phyloP scores from a whole-genome alignment of 2,888 invertebrate species.

The Zaprionus lineosus region DNA sequence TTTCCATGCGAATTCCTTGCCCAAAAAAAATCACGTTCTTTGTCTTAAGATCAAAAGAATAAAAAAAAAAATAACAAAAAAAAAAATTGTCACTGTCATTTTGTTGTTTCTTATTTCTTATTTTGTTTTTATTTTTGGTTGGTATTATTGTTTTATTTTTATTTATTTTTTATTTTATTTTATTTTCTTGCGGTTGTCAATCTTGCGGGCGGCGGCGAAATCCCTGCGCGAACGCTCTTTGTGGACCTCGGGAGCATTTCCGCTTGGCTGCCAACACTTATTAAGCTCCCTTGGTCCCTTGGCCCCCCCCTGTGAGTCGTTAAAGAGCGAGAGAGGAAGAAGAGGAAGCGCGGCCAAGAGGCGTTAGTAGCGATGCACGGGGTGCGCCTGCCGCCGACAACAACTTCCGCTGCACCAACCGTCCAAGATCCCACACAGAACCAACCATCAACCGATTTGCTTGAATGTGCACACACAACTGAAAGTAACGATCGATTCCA shows the following conservation, averaged over 20 bases:
- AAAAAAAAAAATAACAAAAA: slow-evolving; percentile 3
- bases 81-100: too few relatives aligned
- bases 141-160: slow-evolving; percentile 36
- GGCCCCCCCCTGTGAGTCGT: neutral
- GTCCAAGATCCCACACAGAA: slow-evolving; percentile 30
- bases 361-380: slow-evolving; percentile 4
- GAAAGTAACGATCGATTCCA: slow-evolving; percentile 72
- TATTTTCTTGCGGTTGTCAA: too few relatives aligned
- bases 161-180: too few relatives aligned
- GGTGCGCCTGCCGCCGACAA: slow-evolving; percentile 19
- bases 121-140: too few relatives aligned
- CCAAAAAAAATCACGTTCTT: slow-evolving; percentile 67
- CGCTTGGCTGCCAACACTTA: slow-evolving; percentile 70
- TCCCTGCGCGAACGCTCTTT: slow-evolving; percentile 37
- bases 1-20: slow-evolving; percentile 31
- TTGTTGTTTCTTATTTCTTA: too few relatives aligned
- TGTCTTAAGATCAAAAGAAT: slow-evolving; percentile 45
- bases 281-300: slow-evolving; percentile 10
- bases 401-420: slow-evolving; percentile 72
- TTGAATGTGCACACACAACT: slow-evolving; percentile 74
- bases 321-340: neutral
- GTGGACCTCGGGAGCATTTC: slow-evolving; percentile 57
- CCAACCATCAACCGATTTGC: slow-evolving; percentile 66
- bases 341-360: neutral
- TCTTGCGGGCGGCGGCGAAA: slow-evolving; percentile 11